Conservation (phyloP, 2,113 vertebrate genomes). For the Pollimyrus isidori region DNA sequence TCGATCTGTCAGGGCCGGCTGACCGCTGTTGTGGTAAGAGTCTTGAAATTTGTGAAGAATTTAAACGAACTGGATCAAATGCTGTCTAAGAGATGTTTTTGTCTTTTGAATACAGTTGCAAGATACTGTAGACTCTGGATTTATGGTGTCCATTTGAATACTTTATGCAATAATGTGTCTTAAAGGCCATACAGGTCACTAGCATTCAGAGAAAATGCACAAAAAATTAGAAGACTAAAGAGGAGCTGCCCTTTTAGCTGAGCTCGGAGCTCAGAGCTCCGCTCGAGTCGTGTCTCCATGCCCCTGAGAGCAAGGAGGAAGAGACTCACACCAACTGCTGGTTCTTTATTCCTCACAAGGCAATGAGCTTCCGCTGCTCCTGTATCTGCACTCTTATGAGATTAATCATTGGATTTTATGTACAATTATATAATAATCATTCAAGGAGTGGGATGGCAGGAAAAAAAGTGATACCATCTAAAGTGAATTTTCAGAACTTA, state of each 20-base stretch:
- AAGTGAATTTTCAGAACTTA: not conserved
- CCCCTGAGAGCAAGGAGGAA: not conserved
- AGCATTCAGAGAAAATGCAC: not conserved
- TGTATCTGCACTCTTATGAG: not conserved
- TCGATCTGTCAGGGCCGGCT: not conserved
- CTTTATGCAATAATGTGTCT: not conserved
- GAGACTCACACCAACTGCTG: not conserved
- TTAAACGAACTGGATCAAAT: not conserved
- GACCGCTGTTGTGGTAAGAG: not conserved
- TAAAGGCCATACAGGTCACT: not conserved
- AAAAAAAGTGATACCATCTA: not conserved
- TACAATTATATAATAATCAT: not conserved
- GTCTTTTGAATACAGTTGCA: not conserved
- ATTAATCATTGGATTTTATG: not conserved
- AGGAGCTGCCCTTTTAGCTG: not conserved
- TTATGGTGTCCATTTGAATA: not conserved
- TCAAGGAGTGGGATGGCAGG: not conserved
- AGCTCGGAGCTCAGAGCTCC: not conserved
- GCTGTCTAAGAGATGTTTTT: not conserved
- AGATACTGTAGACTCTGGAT: not conserved
- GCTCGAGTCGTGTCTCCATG: not conserved
- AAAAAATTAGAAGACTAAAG: not conserved
- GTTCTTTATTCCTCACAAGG: not conserved
- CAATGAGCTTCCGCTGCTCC: not conserved
- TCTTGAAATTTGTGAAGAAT: not conserved